Percentiles rank a stretch among this genome's conserved stretches.
These are phyloP conservation scores for Magallana angulata DNA, from an alignment of 1,140 invertebrate species.

Conservation along the genomic window DNA sequence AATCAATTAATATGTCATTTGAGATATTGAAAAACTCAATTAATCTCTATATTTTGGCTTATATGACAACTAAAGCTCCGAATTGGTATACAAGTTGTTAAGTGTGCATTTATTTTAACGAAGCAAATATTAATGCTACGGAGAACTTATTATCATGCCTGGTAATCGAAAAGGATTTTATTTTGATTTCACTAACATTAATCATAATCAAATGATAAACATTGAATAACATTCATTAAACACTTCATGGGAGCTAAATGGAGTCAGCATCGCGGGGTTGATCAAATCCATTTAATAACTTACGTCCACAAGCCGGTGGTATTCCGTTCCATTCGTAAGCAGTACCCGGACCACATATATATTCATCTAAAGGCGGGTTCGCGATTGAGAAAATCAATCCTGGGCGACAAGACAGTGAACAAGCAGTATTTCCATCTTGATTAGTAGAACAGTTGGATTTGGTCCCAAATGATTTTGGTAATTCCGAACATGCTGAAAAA, in stretches of 20 bases:
- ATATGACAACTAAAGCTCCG: neutral
- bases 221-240: too few relatives aligned
- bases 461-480: neutral
- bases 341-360: constrained; percentile 22
- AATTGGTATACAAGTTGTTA: neutral
- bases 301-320: constrained; percentile 25
- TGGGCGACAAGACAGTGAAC: neutral
- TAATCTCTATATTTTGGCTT: too few relatives aligned
- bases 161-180: too few relatives aligned
- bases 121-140: too few relatives aligned
- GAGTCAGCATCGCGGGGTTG: too few relatives aligned
- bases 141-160: too few relatives aligned
- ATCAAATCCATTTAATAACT: neutral
- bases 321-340: constrained; percentile 34
- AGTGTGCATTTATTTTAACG: too few relatives aligned
- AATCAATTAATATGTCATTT: too few relatives aligned
- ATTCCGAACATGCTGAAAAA: neutral
- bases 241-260: too few relatives aligned
- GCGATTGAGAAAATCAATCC: neutral
- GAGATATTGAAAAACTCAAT: too few relatives aligned
- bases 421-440: neutral
- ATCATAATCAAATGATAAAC: too few relatives aligned
- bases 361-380: neutral
- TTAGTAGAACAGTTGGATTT: neutral
- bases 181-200: too few relatives aligned